Evolutionary conservation across 2,888 invertebrate genomes (phyloP).

Genomic region (Pseudococcus jackbeardsleyi): DNA sequence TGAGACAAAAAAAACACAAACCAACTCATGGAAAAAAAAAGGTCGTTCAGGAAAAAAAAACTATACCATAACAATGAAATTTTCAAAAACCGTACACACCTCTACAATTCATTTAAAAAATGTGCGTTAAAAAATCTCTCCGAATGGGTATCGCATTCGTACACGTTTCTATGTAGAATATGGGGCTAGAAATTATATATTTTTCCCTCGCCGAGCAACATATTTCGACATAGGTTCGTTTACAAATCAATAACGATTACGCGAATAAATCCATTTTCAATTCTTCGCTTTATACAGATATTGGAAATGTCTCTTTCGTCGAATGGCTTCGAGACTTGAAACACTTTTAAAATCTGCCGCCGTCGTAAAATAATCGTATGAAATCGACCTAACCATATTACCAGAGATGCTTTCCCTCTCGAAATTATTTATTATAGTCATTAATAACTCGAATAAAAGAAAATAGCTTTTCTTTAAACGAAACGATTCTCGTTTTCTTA

Average conservation of each 20-base stretch:
- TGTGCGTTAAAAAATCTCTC: neutral
- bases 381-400: conserved; percentile 43
- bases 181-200: conserved; percentile 24
- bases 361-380: conserved; percentile 46
- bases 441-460: conserved; percentile 55
- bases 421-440: conserved; percentile 51
- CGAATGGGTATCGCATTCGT: neutral
- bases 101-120: conserved; percentile 6
- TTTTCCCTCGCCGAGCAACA: neutral
- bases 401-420: conserved; percentile 2
- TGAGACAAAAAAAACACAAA: neutral
- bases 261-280: conserved; percentile 38
- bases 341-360: conserved; percentile 25
- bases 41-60: neutral
- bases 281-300: conserved; percentile 30
- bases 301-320: conserved; percentile 30
- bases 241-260: conserved; percentile 44
- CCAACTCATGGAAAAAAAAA: neutral
- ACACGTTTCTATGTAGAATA: neutral
- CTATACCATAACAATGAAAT: conserved; percentile 6
- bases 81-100: neutral
- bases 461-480: conserved; percentile 51
- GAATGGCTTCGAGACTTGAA: conserved; percentile 6
- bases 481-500: conserved; percentile 8
- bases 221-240: neutral